Evolutionary conservation across 1,140 invertebrate genomes (phyloP), one percentile per base, ranked within the genome.

Genomic region (Vanessa atalanta): DNA sequence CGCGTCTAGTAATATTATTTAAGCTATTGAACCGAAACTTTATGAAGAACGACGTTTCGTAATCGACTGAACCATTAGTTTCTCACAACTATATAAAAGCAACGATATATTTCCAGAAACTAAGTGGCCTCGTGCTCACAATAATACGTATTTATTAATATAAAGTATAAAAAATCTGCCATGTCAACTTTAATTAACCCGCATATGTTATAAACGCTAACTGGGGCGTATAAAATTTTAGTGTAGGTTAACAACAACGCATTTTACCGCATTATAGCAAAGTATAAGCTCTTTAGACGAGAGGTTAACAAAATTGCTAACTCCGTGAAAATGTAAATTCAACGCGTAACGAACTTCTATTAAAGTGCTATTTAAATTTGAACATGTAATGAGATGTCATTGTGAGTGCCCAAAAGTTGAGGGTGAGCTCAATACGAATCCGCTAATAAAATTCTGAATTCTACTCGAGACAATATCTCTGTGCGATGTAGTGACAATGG

Each of bases 191-290:
- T 53, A 67, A 53, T 67, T 53, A 67, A 53, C 65, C 16, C 15
- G 31, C 1, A 67, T 66, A 67, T 48, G 31, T 43, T 15, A 60
- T 60, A 26, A 53, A 53, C 16, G 23, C n/a, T 26, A 67, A 67
- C 65, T 67, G 23, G 65, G 50, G 65, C 65, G 48, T n/a, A 51
- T 67, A 23, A 48, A 67, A 67, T 67, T 67, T 67, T 67, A 67
- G 48, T 67, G 15, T 37, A 47, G 65, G 48, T 67, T 67, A 67
- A 67, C 65, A 67, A 65, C 63, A 67, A 60, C 55, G 55, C 65
- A 67, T 53, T 67, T 53, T 31, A n/a, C 26, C 65, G 48, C 65
- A 67, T 67, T 67, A 67, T 67, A 60, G 12, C 65, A 8, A 20
- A 51, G 48, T 53, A 53, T 67, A 37, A 67, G 26, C 65, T 67